Percentiles rank a stretch among this genome's conserved stretches.
phyloP scores from a whole-genome alignment of 2,797 vertebrate genomes.

The Gambusia yucatana region DNA sequence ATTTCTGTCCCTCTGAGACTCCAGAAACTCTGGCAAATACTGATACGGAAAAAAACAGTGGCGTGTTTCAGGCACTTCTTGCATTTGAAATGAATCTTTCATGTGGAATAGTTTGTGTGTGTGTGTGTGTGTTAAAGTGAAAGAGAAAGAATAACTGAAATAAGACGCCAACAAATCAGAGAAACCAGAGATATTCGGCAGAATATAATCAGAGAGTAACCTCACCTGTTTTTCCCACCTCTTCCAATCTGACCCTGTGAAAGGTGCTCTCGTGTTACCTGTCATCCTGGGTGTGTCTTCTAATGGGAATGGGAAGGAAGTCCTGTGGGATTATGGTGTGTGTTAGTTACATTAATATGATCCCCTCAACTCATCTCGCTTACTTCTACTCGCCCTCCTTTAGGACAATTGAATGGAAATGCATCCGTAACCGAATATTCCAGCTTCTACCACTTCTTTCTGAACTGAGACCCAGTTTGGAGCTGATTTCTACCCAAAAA shows the following conservation, averaged over 20 bases:
- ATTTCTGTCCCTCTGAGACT: constrained; percentile 88
- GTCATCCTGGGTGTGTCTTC: constrained; percentile 80
- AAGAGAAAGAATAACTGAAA: constrained; percentile 11
- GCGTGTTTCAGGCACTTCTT: constrained; percentile 69
- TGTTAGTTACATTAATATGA: constrained; percentile 81
- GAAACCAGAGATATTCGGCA: constrained; percentile 25
- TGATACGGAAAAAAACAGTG: constrained; percentile 48
- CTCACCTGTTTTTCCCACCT: constrained; percentile 67
- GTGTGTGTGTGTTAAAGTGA: constrained; percentile 9
- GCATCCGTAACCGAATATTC: constrained; percentile 82
- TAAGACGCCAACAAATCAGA: constrained; percentile 5
- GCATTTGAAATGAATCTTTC: constrained; percentile 42
- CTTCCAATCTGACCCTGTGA: constrained; percentile 79
- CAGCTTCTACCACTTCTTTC: constrained; percentile 54
- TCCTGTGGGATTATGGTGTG: constrained; percentile 79
- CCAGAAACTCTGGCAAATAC: constrained; percentile 82
- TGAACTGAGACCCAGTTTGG: constrained; percentile 67
- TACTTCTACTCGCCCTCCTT: constrained; percentile 77
- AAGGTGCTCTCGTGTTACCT: constrained; percentile 81
- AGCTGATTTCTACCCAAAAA: constrained; percentile 32
- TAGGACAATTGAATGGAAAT: constrained; percentile 82
- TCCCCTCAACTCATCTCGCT: constrained; percentile 80
- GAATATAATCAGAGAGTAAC: constrained; percentile 54
- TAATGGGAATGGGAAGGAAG: constrained; percentile 81
- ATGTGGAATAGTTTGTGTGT: constrained; percentile 3